Evolutionary conservation across 2,113 vertebrate species (phyloP).

Genomic region (Lampris megalopsis): DNA sequence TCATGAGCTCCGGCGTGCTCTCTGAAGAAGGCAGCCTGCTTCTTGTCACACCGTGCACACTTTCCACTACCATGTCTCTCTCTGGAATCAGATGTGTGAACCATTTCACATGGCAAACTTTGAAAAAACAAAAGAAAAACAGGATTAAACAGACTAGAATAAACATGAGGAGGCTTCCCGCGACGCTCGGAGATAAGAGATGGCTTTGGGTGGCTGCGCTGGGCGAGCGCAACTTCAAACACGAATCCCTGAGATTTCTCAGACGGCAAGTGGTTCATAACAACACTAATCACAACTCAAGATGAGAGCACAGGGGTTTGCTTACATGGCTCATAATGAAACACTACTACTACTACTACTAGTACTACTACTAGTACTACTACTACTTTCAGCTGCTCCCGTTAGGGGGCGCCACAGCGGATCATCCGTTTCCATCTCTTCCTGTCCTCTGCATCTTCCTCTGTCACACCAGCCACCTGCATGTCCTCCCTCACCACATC

Average conservation of each 20-base stretch:
- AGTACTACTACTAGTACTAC: too few species aligned
- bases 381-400: too few species aligned
- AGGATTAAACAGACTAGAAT: conserved; percentile 26
- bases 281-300: conserved; percentile 64
- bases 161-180: conserved; percentile 40
- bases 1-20: background rate
- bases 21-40: background rate
- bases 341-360: background rate
- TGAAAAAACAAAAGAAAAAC: conserved; percentile 20
- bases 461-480: too few species aligned
- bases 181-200: conserved; percentile 51
- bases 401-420: too few species aligned
- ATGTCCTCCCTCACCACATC: too few species aligned
- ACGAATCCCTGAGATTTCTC: conserved; percentile 63
- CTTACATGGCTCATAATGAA: conserved; percentile 34
- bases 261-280: conserved; percentile 66
- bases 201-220: conserved; percentile 41
- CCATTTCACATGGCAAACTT: conserved; percentile 48
- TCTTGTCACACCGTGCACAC: conserved; percentile 17
- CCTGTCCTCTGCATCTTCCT: too few species aligned
- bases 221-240: conserved; percentile 48
- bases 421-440: too few species aligned
- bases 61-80: conserved; percentile 31
- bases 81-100: conserved; percentile 46
- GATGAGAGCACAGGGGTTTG: conserved; percentile 47